Conservation (phyloP, 2,888 invertebrate genomes). For the Cheilosia variabilis region DNA sequence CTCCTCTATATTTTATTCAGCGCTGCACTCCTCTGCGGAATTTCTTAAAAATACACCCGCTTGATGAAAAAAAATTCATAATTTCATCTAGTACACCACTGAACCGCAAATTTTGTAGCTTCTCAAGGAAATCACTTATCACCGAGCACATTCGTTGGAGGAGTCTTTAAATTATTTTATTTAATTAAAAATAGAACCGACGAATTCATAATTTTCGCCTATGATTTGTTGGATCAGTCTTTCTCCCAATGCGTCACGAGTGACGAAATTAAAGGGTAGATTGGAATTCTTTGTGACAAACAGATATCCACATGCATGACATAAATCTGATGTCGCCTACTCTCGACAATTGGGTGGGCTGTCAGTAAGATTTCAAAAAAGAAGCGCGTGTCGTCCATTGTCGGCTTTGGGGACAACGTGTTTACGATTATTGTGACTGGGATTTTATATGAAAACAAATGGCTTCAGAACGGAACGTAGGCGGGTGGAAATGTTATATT, state of each 20-base stretch:
- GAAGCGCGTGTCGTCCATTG: not conserved
- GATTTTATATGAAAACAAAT: slow-evolving; percentile 2
- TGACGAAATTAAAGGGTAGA: not conserved
- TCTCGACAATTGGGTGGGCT: not conserved
- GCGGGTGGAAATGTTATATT: not conserved
- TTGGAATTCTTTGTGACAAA: not conserved
- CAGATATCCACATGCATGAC: not conserved
- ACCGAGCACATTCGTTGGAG: not conserved
- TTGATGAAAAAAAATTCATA: not conserved
- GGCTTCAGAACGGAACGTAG: not conserved
- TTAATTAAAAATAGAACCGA: not conserved
- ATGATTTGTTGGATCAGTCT: not conserved
- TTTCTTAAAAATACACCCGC: not conserved
- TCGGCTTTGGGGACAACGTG: not conserved
- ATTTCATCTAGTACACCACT: not conserved
- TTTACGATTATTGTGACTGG: not conserved
- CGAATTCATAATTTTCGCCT: not conserved
- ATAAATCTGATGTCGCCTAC: not conserved
- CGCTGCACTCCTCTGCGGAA: not conserved
- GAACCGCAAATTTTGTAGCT: not conserved
- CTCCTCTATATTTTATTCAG: not conserved
- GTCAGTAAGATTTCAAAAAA: not conserved
- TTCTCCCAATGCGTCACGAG: not conserved
- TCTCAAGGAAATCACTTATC: not conserved
- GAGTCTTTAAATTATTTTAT: not conserved